Evolutionary conservation across 2,113 vertebrate genomes (phyloP).

Genomic region (Sigmodon hispidus): DNA sequence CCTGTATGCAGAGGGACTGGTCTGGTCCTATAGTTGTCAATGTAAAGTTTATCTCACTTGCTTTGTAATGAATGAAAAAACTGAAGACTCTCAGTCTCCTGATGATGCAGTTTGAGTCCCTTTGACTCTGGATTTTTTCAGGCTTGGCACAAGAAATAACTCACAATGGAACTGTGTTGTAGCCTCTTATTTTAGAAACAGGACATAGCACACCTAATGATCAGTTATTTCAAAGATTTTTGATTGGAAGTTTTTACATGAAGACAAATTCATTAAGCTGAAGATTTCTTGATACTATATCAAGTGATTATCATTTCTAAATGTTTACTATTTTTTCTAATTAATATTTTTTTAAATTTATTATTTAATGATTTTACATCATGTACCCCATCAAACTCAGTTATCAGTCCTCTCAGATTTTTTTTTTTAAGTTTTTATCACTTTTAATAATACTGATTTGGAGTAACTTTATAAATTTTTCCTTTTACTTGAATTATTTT

Average conservation of each 20-base stretch:
- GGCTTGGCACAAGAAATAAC: neutral
- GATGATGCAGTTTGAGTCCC: conserved; percentile 9
- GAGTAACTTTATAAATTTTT: conserved; percentile 45
- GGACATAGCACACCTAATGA: neutral
- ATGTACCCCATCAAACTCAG: too few species aligned
- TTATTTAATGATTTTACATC: too few species aligned
- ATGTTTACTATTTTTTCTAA: neutral
- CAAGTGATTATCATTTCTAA: conserved; percentile 23
- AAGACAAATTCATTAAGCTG: conserved; percentile 41
- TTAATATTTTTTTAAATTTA: too few species aligned
- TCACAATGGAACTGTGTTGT: neutral
- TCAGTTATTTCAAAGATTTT: conserved; percentile 18
- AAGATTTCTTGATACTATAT: conserved; percentile 25
- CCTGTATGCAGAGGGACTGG: too few species aligned
- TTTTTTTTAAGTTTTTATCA: too few species aligned
- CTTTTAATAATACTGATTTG: conserved; percentile 1
- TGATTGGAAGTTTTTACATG: conserved; percentile 13
- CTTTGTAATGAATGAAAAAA: conserved; percentile 22
- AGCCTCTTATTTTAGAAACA: conserved; percentile 44
- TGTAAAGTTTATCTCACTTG: too few species aligned
- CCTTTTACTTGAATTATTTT: conserved; percentile 16
- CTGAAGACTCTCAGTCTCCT: conserved; percentile 15
- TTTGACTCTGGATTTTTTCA: neutral
- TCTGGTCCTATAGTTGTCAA: too few species aligned
- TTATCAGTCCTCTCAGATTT: too few species aligned